Base-by-base conservation (phyloP, 1,140 invertebrate genomes). In the Sesamia nonagrioides region DNA sequence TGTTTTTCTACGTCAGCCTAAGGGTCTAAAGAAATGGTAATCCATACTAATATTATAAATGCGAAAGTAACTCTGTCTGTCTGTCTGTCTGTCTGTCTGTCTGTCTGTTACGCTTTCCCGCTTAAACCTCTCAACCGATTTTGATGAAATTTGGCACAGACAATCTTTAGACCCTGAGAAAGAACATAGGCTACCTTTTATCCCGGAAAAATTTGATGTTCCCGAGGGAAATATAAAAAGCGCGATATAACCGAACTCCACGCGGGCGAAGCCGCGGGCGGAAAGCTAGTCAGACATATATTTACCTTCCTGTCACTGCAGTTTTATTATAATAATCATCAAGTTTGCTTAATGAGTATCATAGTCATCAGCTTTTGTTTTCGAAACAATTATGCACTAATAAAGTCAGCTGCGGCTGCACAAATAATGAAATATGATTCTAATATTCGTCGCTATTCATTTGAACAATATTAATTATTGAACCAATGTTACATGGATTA, bases 341-440 rank as follows among this genome's bases (percentile, higher is more conserved):
- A 11, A 54, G 7, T 1, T n/a, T n/a, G n/a, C n/a, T n/a, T n/a
- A 54, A 54, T 8, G 18, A 54, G 50, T 54, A 7, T 54, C 7
- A 21, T 21, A 54, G 52, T 21, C 21, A 18, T 3, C 52, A 54
- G 52, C 17, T 54, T 54, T 54, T 54, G 52, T 21, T 8, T 21
- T 54, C 21, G 7, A 77, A 86, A 90, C 88, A 89, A 90, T 11
- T 45, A 11, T 87, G 79, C 80, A 78, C 80, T 90, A 90, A 90
- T 88, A 88, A 87, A 89, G 85, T 85, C 85, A 86, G 45, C 66
- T 50, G 81, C 82, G 78, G 77, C 81, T 84, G 81, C 58, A 75
- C 83, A 89, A 87, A 90, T 84, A 89, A 86, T 80, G 87, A 84
- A 88, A 90, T 88, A 84, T 86, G 85, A 90, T 81, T 84, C 79